A percentile compares a stretch with the other conserved stretches of the same genome.
Conservation (phyloP, 2,113 vertebrate species). For the Lycaon pictus region DNA sequence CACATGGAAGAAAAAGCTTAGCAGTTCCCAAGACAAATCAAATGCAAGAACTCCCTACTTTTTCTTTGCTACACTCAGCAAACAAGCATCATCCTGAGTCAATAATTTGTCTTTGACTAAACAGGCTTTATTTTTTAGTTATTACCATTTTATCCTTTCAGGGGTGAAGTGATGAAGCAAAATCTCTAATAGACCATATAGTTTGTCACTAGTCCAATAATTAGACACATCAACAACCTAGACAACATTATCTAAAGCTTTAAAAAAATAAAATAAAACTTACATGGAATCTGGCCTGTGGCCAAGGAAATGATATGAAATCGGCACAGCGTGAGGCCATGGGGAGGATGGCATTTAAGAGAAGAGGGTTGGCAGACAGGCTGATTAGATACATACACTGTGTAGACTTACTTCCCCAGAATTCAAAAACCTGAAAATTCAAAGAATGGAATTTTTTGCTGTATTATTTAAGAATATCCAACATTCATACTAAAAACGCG, state of each 20-base stretch:
- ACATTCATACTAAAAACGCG: not conserved
- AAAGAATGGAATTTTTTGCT: slow-evolving; percentile 35
- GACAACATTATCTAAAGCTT: slow-evolving; percentile 7
- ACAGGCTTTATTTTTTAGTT: slow-evolving; percentile 50
- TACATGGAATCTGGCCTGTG: not conserved
- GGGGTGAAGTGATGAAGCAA: not conserved
- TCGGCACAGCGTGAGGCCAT: not conserved
- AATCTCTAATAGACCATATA: slow-evolving; percentile 44
- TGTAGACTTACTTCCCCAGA: slow-evolving; percentile 13
- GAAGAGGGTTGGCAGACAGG: not conserved
- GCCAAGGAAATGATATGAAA: slow-evolving; percentile 41
- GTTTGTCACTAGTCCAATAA: slow-evolving; percentile 17
- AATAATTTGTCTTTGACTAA: slow-evolving; percentile 53
- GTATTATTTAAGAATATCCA: not conserved
- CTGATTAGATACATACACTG: not conserved
- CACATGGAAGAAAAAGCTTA: not conserved
- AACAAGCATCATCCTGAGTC: not conserved
- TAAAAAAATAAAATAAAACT: not conserved
- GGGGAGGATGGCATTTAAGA: not conserved
- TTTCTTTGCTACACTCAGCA: slow-evolving; percentile 5
- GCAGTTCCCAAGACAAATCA: not conserved
- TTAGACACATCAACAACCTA: slow-evolving; percentile 36
- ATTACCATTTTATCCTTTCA: slow-evolving; percentile 18
- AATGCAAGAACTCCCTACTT: not conserved
- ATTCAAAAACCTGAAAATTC: slow-evolving; percentile 46